Conservation (phyloP, 2,797 vertebrate species). For the Zalophus californianus region DNA sequence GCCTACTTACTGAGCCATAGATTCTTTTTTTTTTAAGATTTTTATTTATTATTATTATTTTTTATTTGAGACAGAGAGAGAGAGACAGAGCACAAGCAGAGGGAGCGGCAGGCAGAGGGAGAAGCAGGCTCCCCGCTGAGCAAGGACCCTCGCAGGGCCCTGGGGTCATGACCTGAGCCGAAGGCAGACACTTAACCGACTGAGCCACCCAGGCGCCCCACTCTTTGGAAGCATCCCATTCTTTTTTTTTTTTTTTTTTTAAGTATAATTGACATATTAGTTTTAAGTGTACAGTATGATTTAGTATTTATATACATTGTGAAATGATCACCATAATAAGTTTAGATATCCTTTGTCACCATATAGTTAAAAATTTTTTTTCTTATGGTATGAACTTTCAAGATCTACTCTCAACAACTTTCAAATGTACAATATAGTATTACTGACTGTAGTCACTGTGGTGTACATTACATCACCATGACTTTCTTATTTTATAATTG, state of each 20-base stretch:
- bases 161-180: too few species aligned
- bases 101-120: too few species aligned
- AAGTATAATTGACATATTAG: neutral
- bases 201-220: too few species aligned
- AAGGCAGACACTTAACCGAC: too few species aligned
- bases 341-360: neutral
- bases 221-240: neutral
- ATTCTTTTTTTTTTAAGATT: neutral
- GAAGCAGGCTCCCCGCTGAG: too few species aligned
- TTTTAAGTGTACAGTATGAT: neutral
- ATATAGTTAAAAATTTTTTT: neutral
- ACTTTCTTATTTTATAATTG: neutral
- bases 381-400: neutral
- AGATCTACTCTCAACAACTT: neutral
- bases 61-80: too few species aligned
- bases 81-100: too few species aligned
- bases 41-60: too few species aligned
- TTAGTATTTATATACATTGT: neutral
- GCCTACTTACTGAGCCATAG: neutral
- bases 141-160: too few species aligned
- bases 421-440: neutral
- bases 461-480: neutral
- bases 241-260: neutral
- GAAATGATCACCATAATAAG: neutral
- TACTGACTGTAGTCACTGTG: neutral